Evolutionary conservation across 2,888 invertebrate genomes (phyloP).

Genomic region (Pedicia rivosa): DNA sequence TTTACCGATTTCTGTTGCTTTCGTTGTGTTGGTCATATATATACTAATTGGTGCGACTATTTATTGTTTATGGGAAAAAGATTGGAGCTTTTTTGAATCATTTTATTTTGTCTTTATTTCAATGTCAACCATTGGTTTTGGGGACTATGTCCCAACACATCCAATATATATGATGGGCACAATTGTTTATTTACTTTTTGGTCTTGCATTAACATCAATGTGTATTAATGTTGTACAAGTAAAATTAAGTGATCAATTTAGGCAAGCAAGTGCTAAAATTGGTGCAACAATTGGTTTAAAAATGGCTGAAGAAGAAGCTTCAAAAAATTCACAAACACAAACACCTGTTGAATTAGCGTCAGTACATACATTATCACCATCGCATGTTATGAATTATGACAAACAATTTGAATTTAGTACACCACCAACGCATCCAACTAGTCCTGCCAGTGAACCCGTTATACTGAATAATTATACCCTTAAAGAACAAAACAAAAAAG

Average conservation of each 20-base stretch:
- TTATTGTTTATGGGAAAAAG: constrained; percentile 59
- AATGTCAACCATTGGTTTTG: constrained; percentile 94
- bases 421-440: no score
- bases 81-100: constrained; percentile 84
- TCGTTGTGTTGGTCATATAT: constrained; percentile 66
- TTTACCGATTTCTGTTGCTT: constrained; percentile 78
- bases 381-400: no score
- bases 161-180: constrained; percentile 80
- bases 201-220: constrained; percentile 91
- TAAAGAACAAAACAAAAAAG: no score
- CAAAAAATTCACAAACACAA: constrained; percentile 15
- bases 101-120: constrained; percentile 97
- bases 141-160: constrained; percentile 78
- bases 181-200: constrained; percentile 85
- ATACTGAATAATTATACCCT: no score
- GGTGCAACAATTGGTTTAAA: constrained; percentile 70
- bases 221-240: constrained; percentile 92
- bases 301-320: constrained; percentile 49
- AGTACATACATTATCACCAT: constrained; percentile 16
- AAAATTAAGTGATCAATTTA: constrained; percentile 62
- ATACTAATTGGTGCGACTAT: constrained; percentile 73
- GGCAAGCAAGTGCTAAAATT: constrained; percentile 68
- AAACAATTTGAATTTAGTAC: no score
- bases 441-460: no score
- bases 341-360: constrained; percentile 25